These are phyloP conservation scores for Macrophya annulata DNA, from an alignment of 2,888 invertebrate genomes.

Conservation along the genomic window DNA sequence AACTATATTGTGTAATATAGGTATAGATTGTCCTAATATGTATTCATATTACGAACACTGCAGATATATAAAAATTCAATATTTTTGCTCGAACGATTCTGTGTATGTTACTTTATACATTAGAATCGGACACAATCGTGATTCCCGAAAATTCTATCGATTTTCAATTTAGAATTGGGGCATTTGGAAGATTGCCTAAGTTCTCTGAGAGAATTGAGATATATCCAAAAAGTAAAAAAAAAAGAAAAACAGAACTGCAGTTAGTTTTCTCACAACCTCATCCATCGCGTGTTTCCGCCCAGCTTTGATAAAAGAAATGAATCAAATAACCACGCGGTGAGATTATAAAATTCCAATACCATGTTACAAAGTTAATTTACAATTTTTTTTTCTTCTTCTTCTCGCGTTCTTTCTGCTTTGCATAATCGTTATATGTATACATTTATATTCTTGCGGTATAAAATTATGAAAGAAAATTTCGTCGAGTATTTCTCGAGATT, in stretches of 20 bases:
- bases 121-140: background rate
- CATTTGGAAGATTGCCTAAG: constrained; percentile 45
- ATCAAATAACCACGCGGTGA: constrained; percentile 5
- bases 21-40: background rate
- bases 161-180: constrained; percentile 46
- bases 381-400: background rate
- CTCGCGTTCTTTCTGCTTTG: background rate
- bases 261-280: background rate
- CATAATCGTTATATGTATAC: background rate
- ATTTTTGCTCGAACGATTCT: background rate
- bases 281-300: constrained; percentile 6
- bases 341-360: constrained; percentile 10
- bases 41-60: constrained; percentile 44
- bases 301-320: background rate
- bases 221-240: background rate
- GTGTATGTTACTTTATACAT: background rate
- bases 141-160: constrained; percentile 38
- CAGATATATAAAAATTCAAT: constrained; percentile 23
- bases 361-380: background rate
- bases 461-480: background rate
- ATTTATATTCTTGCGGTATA: background rate
- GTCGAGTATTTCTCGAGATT: background rate
- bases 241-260: background rate
- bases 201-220: constrained; percentile 15
- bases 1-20: background rate